Conservation (phyloP, 2,888 invertebrate genomes). For the Nomada lathburiana region DNA sequence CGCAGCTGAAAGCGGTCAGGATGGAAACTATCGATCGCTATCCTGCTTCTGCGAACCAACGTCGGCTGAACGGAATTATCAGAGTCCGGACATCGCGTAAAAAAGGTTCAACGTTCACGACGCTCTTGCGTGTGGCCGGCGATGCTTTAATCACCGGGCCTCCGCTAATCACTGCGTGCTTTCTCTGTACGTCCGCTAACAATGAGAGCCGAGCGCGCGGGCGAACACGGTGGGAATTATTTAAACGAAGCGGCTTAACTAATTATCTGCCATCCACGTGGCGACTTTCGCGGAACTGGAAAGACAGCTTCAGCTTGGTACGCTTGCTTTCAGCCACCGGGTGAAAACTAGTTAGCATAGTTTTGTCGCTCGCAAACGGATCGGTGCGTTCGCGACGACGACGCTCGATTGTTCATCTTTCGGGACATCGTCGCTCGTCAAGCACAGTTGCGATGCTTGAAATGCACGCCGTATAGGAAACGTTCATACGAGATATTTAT, state of each 20-base stretch:
- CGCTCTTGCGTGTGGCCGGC: background rate
- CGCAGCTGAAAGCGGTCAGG: background rate
- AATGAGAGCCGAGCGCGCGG: constrained; percentile 52
- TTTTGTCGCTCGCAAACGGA: constrained; percentile 27
- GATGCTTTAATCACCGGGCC: constrained; percentile 58
- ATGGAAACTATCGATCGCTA: background rate
- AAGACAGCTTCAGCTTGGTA: constrained; percentile 1
- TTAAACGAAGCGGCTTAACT: constrained; percentile 53
- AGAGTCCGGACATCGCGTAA: background rate
- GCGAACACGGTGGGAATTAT: constrained; percentile 61
- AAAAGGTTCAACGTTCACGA: background rate
- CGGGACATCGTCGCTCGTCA: background rate
- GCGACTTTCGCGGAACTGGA: constrained; percentile 33
- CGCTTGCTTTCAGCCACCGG: constrained; percentile 17
- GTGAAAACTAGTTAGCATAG: constrained; percentile 51
- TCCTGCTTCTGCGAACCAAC: background rate
- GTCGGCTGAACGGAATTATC: background rate
- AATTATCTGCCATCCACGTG: constrained; percentile 36
- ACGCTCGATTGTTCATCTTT: constrained; percentile 10
- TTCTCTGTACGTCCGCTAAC: constrained; percentile 60
- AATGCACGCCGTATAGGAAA: background rate
- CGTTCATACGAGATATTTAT: background rate
- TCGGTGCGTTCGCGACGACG: constrained; percentile 6
- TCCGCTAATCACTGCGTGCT: constrained; percentile 63
- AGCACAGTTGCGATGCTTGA: background rate